Evolutionary conservation across 2,888 invertebrate species (phyloP).

Genomic region (Disparrhopalites patrizii): DNA sequence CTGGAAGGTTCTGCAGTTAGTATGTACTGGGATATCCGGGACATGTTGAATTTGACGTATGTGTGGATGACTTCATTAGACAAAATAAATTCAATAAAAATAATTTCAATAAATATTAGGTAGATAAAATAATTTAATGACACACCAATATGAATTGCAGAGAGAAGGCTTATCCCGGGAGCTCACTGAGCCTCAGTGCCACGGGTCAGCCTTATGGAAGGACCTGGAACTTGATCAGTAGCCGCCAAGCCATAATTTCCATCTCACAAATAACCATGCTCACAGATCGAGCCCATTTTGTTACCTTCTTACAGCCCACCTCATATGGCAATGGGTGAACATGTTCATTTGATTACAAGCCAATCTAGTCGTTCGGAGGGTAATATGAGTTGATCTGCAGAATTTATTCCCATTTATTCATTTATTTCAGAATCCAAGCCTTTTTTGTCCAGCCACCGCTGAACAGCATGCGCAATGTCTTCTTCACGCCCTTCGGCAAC

Average conservation of each 20-base stretch:
- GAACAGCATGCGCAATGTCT: constrained; percentile 13
- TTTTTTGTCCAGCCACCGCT: constrained; percentile 24
- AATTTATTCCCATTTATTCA: no score
- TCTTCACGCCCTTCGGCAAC: constrained; percentile 8
- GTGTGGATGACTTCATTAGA: not conserved
- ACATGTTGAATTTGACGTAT: constrained; percentile 15
- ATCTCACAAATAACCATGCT: constrained; percentile 2
- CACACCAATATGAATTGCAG: no score
- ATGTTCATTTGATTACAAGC: not conserved
- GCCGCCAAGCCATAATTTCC: not conserved
- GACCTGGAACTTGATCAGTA: not conserved
- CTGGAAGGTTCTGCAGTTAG: not conserved
- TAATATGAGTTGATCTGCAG: no score
- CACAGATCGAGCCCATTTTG: not conserved
- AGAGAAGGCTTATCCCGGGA: not conserved
- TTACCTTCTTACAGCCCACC: constrained; percentile 8
- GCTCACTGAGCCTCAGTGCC: not conserved
- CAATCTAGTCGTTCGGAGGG: not conserved
- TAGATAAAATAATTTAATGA: no score
- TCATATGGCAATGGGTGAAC: not conserved
- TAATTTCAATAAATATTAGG: no score
- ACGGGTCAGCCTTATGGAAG: not conserved
- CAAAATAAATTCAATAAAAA: no score
- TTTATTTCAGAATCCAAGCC: constrained; percentile 1
- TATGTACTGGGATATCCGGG: constrained; percentile 1